Evolutionary conservation across 2,113 vertebrate species (phyloP).

Genomic region (Anguilla japonica): DNA sequence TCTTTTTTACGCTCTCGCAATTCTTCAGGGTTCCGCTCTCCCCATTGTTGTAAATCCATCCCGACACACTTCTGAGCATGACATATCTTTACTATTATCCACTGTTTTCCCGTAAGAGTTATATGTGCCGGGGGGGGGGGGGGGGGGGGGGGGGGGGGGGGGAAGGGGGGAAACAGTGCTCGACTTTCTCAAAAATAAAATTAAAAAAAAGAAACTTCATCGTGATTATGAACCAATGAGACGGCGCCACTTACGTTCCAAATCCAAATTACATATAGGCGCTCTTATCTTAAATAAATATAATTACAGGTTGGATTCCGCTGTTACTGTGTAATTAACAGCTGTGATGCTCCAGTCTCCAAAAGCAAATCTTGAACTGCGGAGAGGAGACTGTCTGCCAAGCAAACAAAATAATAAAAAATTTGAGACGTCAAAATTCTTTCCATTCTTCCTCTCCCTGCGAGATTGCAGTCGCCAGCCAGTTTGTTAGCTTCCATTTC

Average conservation of each 20-base stretch:
- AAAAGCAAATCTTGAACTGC: background rate
- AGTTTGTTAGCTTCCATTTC: background rate
- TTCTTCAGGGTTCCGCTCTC: background rate
- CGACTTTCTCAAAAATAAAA: background rate
- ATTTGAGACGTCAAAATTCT: background rate
- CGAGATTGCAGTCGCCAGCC: background rate
- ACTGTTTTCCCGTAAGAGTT: background rate
- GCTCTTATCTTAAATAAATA: background rate
- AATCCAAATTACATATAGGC: background rate
- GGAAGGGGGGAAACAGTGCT: background rate
- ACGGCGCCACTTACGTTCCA: background rate
- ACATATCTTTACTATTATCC: background rate
- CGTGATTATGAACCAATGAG: background rate
- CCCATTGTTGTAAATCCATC: background rate
- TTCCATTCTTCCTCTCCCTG: background rate
- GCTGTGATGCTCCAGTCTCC: background rate
- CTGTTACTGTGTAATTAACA: background rate
- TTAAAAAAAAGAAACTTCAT: background rate
- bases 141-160: too few species aligned
- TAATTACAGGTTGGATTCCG: background rate
- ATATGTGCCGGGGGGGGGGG: too few species aligned
- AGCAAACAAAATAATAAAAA: background rate
- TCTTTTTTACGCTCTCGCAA: background rate
- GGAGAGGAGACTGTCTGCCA: background rate
- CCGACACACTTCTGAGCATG: background rate